phyloP scores from a whole-genome alignment of 2,797 vertebrate species.

The Nasua narica region DNA sequence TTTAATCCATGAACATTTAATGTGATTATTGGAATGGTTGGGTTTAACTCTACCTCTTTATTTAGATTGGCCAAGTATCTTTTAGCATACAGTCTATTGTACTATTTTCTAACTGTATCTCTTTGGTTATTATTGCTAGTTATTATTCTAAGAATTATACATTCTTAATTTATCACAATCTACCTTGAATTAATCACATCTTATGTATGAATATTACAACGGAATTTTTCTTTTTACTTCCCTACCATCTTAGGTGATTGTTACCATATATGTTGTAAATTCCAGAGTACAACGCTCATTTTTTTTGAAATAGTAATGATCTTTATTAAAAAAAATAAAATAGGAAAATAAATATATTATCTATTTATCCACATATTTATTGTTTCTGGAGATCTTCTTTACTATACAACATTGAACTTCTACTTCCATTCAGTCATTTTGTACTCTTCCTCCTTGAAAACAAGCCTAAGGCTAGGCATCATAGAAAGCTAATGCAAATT shows the following conservation, averaged over 20 bases:
- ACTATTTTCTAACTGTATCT: neutral
- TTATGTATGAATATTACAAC: neutral
- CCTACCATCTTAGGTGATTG: neutral
- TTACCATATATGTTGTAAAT: neutral
- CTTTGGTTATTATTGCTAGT: neutral
- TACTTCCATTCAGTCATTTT: neutral
- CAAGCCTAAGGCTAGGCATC: neutral
- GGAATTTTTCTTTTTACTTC: neutral
- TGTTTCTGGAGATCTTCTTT: neutral
- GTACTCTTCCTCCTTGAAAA: neutral
- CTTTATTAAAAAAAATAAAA: neutral
- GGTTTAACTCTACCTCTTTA: neutral
- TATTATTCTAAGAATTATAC: neutral
- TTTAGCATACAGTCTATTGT: neutral
- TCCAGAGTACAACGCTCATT: neutral
- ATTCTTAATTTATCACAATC: neutral
- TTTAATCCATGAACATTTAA: slow-evolving; percentile 52
- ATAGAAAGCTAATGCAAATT: neutral
- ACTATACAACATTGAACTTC: slow-evolving; percentile 29
- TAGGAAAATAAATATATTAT: neutral
- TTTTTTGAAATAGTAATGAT: slow-evolving; percentile 28
- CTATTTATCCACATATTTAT: neutral
- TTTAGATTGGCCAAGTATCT: neutral
- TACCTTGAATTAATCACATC: neutral
- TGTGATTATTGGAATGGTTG: slow-evolving; percentile 10